Evolutionary conservation across 2,888 invertebrate genomes (phyloP), one percentile per base, ranked within the genome.

Genomic region (Tetrapedia diversipes): DNA sequence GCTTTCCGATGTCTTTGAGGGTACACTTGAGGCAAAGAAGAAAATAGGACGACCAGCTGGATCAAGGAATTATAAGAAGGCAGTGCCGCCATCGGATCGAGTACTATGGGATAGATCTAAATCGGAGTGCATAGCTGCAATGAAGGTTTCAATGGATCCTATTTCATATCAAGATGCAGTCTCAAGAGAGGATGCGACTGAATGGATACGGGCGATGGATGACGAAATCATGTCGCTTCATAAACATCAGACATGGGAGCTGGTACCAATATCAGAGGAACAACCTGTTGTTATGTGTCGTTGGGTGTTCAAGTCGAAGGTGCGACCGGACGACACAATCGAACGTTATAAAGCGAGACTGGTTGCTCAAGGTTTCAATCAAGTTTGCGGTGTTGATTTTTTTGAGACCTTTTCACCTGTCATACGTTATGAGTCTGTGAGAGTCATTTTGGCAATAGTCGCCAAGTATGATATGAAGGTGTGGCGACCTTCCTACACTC

Each of bases 341-440:
- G 39, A 73, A 11, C 66, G 66, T 1, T 45, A 61, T 16, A 67
- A 67, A 39, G 61, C 72, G n/a, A n/a, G n/a, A n/a, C n/a, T n/a
- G n/a, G n/a, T n/a, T n/a, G n/a, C n/a, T n/a, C n/a, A n/a, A n/a
- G n/a, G n/a, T n/a, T 73, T 73, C 1, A 47, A 29, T 34, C 56
- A 72, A 53, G 60, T 37, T 10, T 19, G 4, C 27, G 71, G 71
- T 24, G 16, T 72, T 1, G 59, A 66, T 51, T 65, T n/a, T n/a
- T n/a, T n/a, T n/a, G n/a, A n/a, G n/a, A n/a, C n/a, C n/a, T n/a
- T n/a, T n/a, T n/a, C n/a, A n/a, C n/a, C n/a, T n/a, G n/a, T n/a
- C n/a, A n/a, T n/a, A n/a, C n/a, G n/a, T n/a, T n/a, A n/a, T n/a
- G 63, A 73, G 11, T 63, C 68, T 2, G 63, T 69, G 8, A 68